A percentile compares a stretch with the other conserved stretches of the same genome.
These are phyloP conservation scores for Tetraodon nigroviridis DNA, from an alignment of 2,113 vertebrate species.

Conservation along the genomic window DNA sequence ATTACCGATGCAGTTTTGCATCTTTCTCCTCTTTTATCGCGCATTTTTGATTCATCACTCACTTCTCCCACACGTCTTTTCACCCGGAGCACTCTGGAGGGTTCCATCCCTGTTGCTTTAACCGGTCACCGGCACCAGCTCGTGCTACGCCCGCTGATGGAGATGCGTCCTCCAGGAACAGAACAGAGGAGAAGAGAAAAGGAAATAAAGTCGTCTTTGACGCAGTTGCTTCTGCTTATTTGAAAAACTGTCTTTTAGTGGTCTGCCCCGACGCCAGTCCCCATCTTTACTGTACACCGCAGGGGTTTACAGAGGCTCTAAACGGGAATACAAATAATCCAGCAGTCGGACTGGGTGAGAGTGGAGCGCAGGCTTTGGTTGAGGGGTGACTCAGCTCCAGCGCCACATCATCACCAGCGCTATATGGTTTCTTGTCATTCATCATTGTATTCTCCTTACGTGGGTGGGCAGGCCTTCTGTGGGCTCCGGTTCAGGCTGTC, in stretches of 20 bases:
- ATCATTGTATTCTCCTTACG: neutral
- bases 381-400: constrained; percentile 11
- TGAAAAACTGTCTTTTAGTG: constrained; percentile 44
- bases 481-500: neutral
- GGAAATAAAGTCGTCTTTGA: constrained; percentile 3
- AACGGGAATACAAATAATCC: constrained; percentile 52
- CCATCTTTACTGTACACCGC: constrained; percentile 22
- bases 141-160: constrained; percentile 22
- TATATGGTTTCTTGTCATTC: constrained; percentile 13
- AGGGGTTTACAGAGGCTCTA: constrained; percentile 25
- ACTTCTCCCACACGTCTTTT: constrained; percentile 14
- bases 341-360: constrained; percentile 1
- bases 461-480: neutral
- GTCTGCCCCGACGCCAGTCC: constrained; percentile 40
- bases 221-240: constrained; percentile 55
- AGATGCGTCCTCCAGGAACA: neutral
- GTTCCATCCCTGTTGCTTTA: constrained; percentile 39
- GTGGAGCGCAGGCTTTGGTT: constrained; percentile 20
- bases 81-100: constrained; percentile 29
- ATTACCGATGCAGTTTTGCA: neutral
- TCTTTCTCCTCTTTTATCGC: constrained; percentile 6
- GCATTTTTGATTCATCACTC: constrained; percentile 32
- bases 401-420: constrained; percentile 38
- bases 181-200: neutral
- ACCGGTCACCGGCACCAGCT: constrained; percentile 38